Conservation (phyloP, 2,888 invertebrate species). For the Epistrophe eligans region DNA sequence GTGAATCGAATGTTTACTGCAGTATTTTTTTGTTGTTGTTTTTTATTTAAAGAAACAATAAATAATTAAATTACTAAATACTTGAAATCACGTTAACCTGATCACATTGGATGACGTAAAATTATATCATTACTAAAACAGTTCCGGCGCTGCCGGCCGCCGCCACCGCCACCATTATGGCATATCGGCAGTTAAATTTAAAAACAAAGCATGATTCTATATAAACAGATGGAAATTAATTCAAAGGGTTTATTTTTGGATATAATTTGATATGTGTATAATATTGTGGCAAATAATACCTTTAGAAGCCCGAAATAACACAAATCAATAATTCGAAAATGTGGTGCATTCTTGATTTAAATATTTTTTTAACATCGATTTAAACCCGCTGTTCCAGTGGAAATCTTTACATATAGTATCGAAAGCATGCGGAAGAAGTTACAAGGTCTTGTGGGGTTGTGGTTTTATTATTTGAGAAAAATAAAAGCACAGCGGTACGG, state of each 20-base stretch:
- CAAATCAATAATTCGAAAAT: too few species aligned
- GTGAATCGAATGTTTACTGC: constrained; percentile 15
- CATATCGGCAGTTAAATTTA: background rate
- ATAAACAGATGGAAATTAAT: constrained; percentile 1
- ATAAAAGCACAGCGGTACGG: too few species aligned
- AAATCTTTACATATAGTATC: too few species aligned
- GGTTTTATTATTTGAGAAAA: too few species aligned
- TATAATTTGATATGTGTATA: background rate
- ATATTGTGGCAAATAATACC: too few species aligned
- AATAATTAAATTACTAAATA: background rate
- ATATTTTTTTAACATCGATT: too few species aligned
- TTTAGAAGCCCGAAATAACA: too few species aligned
- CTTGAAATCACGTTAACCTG: background rate
- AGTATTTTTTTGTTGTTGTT: background rate
- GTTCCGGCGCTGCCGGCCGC: background rate
- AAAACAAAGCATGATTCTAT: constrained; percentile 6
- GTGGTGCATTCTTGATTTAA: too few species aligned
- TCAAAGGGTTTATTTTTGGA: background rate
- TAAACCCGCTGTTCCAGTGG: too few species aligned
- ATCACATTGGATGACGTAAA: constrained; percentile 5
- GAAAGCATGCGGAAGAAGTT: too few species aligned
- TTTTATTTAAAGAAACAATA: background rate
- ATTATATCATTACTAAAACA: background rate
- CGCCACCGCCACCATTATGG: background rate
- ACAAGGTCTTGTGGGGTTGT: too few species aligned